phyloP scores from a whole-genome alignment of 2,113 vertebrate genomes.

The Eptesicus fuscus region DNA sequence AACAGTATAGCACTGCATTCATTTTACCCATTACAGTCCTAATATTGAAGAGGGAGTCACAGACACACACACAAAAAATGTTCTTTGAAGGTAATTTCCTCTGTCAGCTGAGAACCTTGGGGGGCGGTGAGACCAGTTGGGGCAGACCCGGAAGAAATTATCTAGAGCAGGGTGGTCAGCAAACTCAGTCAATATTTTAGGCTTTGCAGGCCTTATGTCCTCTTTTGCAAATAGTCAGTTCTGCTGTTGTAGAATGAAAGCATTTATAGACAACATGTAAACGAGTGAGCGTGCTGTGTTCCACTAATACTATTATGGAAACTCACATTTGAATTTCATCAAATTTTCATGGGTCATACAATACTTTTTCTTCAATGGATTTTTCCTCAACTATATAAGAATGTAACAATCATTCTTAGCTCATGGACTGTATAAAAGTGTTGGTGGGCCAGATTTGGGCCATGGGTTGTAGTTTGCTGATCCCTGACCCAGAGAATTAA shows the following conservation, averaged over 20 bases:
- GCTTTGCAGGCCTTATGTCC: neutral
- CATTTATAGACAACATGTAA: neutral
- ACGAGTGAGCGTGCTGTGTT: neutral
- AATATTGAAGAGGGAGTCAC: neutral
- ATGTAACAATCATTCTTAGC: neutral
- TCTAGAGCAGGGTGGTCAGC: neutral
- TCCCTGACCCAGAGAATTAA: neutral
- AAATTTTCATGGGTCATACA: conserved; percentile 2
- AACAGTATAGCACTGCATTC: neutral
- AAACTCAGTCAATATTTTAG: neutral
- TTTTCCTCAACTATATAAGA: neutral
- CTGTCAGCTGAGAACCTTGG: neutral
- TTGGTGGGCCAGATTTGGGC: neutral
- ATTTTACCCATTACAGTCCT: neutral
- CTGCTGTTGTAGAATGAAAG: neutral
- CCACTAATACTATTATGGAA: neutral
- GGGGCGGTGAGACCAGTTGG: neutral
- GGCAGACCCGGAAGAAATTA: neutral
- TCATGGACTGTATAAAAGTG: neutral
- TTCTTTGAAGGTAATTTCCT: neutral
- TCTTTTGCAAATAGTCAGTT: neutral
- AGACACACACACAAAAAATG: neutral
- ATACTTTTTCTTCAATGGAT: conserved; percentile 12
- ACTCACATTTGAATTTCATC: neutral
- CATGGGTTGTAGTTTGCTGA: neutral